phyloP scores from a whole-genome alignment of 2,113 vertebrate genomes.

The Australoheros scitulus region DNA sequence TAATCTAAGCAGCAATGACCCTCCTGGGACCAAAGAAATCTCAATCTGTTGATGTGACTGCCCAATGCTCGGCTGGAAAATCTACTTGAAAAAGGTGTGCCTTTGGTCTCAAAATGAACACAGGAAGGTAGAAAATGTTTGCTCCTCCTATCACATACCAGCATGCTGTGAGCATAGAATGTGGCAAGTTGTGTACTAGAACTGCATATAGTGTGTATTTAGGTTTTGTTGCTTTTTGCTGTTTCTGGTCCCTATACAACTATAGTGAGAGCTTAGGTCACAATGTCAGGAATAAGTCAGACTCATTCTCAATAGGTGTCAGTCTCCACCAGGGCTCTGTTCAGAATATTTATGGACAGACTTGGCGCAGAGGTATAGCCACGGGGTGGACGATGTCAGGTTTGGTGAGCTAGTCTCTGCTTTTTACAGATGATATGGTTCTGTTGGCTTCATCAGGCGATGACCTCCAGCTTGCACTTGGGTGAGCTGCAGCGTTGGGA shows the following conservation, averaged over 20 bases:
- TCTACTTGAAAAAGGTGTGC: not conserved
- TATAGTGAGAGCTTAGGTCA: not conserved
- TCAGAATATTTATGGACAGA: not conserved
- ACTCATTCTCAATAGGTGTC: not conserved
- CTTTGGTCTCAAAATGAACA: not conserved
- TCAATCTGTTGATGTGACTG: not conserved
- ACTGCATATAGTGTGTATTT: not conserved
- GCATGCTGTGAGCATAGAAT: not conserved
- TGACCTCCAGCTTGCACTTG: not conserved
- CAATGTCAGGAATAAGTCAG: not conserved
- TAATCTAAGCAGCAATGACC: not conserved
- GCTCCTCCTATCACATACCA: not conserved
- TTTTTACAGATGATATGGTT: not conserved
- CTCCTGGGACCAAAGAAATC: not conserved
- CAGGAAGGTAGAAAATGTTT: not conserved
- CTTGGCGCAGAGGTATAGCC: too few species aligned
- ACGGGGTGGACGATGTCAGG: not conserved
- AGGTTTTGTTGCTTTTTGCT: not conserved
- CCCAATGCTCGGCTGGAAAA: not conserved
- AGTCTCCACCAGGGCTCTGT: not conserved
- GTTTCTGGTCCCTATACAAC: not conserved
- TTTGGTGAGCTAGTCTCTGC: not conserved
- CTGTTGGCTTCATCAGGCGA: too few species aligned
- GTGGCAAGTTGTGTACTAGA: not conserved
- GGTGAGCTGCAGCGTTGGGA: not conserved